Evolutionary conservation across 2,888 invertebrate species (phyloP).

Genomic region (Sialis lutaria): DNA sequence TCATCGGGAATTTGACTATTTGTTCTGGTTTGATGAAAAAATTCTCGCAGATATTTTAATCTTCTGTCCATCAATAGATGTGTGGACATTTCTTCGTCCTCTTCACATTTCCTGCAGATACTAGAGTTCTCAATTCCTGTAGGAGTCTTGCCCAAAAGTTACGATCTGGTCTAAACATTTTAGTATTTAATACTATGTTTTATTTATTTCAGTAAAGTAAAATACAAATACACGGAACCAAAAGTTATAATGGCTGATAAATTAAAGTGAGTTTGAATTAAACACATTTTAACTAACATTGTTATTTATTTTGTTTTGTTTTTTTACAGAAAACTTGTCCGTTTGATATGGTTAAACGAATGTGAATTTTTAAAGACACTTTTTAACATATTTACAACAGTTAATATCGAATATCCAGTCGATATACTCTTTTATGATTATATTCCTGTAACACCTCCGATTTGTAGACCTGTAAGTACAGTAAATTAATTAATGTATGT

Average conservation of each 20-base stretch:
- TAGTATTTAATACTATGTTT: too few species aligned
- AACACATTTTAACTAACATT: background rate
- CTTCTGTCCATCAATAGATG: too few species aligned
- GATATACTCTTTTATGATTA: conserved; percentile 77
- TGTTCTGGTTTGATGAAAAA: too few species aligned
- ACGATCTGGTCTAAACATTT: too few species aligned
- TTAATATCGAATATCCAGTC: conserved; percentile 39
- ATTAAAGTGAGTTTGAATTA: conserved; percentile 9
- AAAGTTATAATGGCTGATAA: conserved; percentile 44
- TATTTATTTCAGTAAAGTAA: too few species aligned
- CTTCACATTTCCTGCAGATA: too few species aligned
- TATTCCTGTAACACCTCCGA: conserved; percentile 73
- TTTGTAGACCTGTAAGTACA: conserved; percentile 53
- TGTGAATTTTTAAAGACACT: conserved; percentile 46
- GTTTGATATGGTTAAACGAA: conserved; percentile 55
- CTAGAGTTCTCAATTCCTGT: too few species aligned
- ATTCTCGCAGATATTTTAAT: too few species aligned
- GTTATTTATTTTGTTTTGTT: background rate
- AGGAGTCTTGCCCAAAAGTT: too few species aligned
- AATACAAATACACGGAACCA: background rate
- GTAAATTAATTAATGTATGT: too few species aligned
- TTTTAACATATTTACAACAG: conserved; percentile 44
- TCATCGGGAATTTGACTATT: too few species aligned
- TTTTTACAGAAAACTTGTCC: conserved; percentile 42
- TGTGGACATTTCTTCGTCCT: too few species aligned